Conservation (phyloP, 2,113 vertebrate genomes). For the Eidolon helvum region DNA sequence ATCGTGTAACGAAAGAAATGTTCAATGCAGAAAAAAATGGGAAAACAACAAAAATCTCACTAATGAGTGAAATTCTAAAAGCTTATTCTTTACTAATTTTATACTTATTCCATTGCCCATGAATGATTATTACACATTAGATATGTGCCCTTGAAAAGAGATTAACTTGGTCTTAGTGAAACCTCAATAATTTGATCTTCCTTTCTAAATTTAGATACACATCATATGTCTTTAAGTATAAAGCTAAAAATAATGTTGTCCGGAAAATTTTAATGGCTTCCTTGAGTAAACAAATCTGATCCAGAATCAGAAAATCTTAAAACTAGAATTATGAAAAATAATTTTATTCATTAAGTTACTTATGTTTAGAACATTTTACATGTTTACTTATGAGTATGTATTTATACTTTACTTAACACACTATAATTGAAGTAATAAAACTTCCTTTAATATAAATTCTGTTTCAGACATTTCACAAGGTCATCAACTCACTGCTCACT, state of each 20-base stretch:
- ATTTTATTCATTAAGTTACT: not conserved
- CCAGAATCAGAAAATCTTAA: not conserved
- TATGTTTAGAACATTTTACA: slow-evolving; percentile 33
- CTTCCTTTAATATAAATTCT: not conserved
- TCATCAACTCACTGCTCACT: not conserved
- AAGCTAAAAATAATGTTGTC: slow-evolving; percentile 36
- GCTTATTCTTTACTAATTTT: slow-evolving; percentile 8
- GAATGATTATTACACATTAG: slow-evolving; percentile 8
- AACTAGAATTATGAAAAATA: not conserved
- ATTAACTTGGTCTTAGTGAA: not conserved
- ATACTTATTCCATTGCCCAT: not conserved
- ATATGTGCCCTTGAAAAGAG: not conserved
- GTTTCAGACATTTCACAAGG: not conserved
- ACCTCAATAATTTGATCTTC: not conserved
- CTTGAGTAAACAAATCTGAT: slow-evolving; percentile 14
- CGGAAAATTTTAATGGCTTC: not conserved
- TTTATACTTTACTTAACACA: slow-evolving; percentile 5
- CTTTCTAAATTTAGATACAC: slow-evolving; percentile 41
- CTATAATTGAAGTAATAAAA: not conserved
- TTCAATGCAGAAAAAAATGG: not conserved
- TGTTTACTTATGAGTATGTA: not conserved
- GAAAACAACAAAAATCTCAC: not conserved
- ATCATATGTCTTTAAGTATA: slow-evolving; percentile 21
- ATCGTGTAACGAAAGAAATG: slow-evolving; percentile 29
- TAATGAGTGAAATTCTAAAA: slow-evolving; percentile 15